Conservation (phyloP, 2,113 vertebrate species). For the Prietella phreatophila region DNA sequence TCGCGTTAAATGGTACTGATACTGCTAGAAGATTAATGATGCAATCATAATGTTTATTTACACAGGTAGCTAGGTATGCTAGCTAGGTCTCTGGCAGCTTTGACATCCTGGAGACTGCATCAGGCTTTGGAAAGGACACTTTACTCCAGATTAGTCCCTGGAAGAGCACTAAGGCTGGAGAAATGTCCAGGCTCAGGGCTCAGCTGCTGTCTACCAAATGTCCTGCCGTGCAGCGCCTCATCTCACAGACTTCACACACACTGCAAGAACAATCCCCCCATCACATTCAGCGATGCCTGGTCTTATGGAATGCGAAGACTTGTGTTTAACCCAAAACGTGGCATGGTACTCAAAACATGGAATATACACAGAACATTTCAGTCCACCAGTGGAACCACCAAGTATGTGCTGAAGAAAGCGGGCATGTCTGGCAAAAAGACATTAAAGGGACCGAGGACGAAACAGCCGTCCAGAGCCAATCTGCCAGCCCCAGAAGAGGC, state of each 20-base stretch:
- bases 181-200: not conserved
- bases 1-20: not conserved
- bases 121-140: slow-evolving; percentile 40
- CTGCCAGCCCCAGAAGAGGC: slow-evolving; percentile 73
- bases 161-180: slow-evolving; percentile 3
- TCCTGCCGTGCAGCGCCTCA: not conserved
- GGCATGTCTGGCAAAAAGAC: slow-evolving; percentile 74
- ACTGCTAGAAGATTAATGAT: not conserved
- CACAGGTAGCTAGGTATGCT: slow-evolving; percentile 13
- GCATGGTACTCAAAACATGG: not conserved
- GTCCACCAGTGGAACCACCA: slow-evolving; percentile 58
- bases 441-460: slow-evolving; percentile 88
- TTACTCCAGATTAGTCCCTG: slow-evolving; percentile 34
- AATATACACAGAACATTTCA: slow-evolving; percentile 64
- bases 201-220: not conserved
- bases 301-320: slow-evolving; percentile 13
- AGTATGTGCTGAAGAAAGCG: slow-evolving; percentile 71
- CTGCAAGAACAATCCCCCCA: slow-evolving; percentile 3
- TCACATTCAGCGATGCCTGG: not conserved
- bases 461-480: slow-evolving; percentile 90
- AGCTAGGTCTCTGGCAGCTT: slow-evolving; percentile 59
- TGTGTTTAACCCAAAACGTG: not conserved
- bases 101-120: slow-evolving; percentile 48
- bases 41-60: not conserved
- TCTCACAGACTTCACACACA: not conserved